Evolutionary conservation across 2,113 vertebrate genomes (phyloP), one percentile per base, ranked within the genome.

Genomic region (Muntiacus muntjak): DNA sequence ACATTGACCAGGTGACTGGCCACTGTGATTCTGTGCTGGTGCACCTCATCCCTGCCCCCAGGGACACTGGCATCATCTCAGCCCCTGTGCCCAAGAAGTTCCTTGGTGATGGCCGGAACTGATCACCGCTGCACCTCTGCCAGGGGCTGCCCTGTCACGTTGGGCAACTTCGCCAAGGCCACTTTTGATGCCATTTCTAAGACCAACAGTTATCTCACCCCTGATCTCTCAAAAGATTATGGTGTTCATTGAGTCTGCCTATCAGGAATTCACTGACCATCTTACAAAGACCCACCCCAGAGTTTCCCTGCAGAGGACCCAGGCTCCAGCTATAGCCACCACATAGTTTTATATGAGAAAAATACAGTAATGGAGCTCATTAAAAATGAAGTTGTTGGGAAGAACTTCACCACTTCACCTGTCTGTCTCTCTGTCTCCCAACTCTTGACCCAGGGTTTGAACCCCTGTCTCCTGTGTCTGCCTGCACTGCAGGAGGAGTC

Each of bases 111-210:
- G 99, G 99, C 99, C 0, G 99, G 99, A 40, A 99, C 99, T 0
- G 99, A 99, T 0, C 99, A 99, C 91, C 99, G 99, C 98, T 99
- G 99, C 98, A 99, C 99, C 1, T 99, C 99, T 0, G 99, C 99
- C 6, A 99, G 99, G 95, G 99, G 99, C 98, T 99, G 99, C n/a
- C 98, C 99, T 0, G 99, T 99, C 97, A 99, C 99, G 0, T 98
- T 99, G 0, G 99, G 99, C 97, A 99, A 99, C 99, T 99, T 99
- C 0, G 99, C 76, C 76, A 33, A 50, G 76, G 76, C 26, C 15
- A 17, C 45, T 50, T 79, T 47, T 79, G 76, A 79, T 79, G 45
- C 15, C 28, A 11, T 79, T 30, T 50, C 76, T 30, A 50, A 79
- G 28, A 33, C 2, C 0, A 8, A 50, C 26, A 50, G 28, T 79